Evolutionary conservation across 2,113 vertebrate genomes (phyloP).

Genomic region (Brachypteracias leptosomus): DNA sequence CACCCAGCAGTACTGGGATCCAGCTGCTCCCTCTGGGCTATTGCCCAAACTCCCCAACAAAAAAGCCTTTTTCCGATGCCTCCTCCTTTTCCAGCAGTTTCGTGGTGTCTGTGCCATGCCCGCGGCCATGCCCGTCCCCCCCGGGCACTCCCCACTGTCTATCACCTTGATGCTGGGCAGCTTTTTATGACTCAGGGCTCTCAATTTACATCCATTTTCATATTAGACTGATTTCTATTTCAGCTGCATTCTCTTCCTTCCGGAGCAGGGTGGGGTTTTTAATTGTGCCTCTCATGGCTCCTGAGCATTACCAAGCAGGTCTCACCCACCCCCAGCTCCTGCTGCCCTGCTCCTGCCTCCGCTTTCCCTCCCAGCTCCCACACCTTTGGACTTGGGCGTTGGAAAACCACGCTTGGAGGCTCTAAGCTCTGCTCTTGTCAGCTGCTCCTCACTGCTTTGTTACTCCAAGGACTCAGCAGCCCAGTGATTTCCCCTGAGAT

Average conservation of each 20-base stretch:
- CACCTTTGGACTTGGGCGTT: background rate
- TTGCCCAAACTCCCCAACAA: background rate
- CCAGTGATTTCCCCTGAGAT: accelerated
- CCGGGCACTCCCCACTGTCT: no score
- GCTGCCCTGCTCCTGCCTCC: background rate
- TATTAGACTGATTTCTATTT: background rate
- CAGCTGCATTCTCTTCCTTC: background rate
- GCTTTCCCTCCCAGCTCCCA: background rate
- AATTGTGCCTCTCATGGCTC: accelerated
- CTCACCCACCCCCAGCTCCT: background rate
- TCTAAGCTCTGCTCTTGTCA: accelerated
- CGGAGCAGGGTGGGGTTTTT: background rate
- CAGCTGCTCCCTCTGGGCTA: background rate
- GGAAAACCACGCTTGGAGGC: accelerated
- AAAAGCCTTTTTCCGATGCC: background rate
- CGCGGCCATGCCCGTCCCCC: accelerated
- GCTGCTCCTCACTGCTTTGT: accelerated
- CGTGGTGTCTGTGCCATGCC: background rate
- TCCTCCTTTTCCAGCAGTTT: background rate
- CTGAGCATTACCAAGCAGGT: background rate
- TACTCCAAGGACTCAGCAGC: background rate
- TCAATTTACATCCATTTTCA: background rate
- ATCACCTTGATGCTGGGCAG: background rate
- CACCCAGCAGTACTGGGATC: background rate
- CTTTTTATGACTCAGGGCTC: background rate